phyloP scores from a whole-genome alignment of 2,888 invertebrate species.

The Altica lythri region DNA sequence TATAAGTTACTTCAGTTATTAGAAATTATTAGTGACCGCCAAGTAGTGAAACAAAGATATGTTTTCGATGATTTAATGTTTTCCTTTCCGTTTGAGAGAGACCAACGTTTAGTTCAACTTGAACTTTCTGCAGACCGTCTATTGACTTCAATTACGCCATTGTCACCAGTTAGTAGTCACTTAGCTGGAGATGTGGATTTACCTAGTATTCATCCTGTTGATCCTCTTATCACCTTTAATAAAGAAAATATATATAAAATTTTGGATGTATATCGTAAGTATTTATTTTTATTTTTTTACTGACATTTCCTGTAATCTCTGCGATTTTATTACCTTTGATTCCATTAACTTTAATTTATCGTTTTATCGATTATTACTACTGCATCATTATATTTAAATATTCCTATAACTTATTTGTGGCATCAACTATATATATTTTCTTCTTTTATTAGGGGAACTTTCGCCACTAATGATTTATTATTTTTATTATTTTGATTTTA shows the following conservation, averaged over 20 bases:
- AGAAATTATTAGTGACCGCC: constrained; percentile 65
- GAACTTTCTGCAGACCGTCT: constrained; percentile 68
- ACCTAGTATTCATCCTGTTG: constrained; percentile 77
- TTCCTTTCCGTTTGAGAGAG: constrained; percentile 64
- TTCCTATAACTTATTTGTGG: no score
- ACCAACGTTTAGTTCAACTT: constrained; percentile 67
- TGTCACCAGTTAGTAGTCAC: constrained; percentile 61
- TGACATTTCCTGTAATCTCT: no score
- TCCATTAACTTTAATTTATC: no score
- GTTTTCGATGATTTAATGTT: constrained; percentile 65
- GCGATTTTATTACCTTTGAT: no score
- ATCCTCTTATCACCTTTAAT: constrained; percentile 70
- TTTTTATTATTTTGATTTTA: no score
- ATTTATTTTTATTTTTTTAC: no score
- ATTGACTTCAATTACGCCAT: constrained; percentile 66
- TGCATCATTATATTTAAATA: no score
- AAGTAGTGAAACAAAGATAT: constrained; percentile 62
- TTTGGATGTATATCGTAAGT: constrained; percentile 74
- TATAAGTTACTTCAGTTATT: constrained; percentile 71
- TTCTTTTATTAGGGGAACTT: no score
- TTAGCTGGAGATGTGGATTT: constrained; percentile 62
- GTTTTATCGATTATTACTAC: no score
- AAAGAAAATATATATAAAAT: constrained; percentile 67
- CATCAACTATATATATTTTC: no score
- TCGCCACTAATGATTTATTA: no score